Conservation (phyloP, 2,888 invertebrate species). For the Allacma fusca region DNA sequence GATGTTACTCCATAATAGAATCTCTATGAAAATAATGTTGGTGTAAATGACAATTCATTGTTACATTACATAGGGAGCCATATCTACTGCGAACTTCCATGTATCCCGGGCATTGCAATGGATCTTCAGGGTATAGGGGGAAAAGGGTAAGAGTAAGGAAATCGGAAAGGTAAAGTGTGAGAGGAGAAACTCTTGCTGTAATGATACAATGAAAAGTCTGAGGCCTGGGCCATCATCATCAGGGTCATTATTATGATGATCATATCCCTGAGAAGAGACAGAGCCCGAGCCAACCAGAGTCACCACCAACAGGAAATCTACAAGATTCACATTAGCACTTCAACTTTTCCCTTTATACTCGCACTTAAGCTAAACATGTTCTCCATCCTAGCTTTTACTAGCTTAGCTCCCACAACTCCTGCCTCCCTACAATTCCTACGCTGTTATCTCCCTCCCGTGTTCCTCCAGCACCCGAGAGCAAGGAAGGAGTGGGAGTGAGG, state of each 20-base stretch:
- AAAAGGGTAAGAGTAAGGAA: too few relatives aligned
- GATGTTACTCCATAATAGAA: not conserved
- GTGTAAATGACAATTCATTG: conserved; percentile 3
- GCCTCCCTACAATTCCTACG: too few relatives aligned
- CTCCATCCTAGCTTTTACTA: too few relatives aligned
- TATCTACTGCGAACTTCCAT: too few relatives aligned
- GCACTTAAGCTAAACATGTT: conserved; percentile 11
- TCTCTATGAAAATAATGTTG: not conserved
- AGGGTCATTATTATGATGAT: conserved; percentile 16
- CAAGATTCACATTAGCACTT: conserved; percentile 30
- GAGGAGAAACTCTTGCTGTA: not conserved
- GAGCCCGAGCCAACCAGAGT: not conserved
- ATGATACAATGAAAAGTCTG: not conserved
- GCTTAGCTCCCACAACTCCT: too few relatives aligned
- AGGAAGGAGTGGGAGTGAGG: not conserved
- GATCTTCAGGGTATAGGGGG: too few relatives aligned
- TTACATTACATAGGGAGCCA: not conserved
- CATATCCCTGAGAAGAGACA: conserved; percentile 8
- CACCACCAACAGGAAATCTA: conserved; percentile 2
- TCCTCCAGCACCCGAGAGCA: too few relatives aligned
- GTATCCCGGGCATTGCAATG: too few relatives aligned
- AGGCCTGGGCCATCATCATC: not conserved
- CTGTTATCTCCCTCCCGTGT: too few relatives aligned
- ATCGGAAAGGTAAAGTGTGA: too few relatives aligned
- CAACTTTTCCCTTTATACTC: conserved; percentile 25